phyloP scores from a whole-genome alignment of 2,888 invertebrate genomes.

The Gymnoscelis rufifasciata region DNA sequence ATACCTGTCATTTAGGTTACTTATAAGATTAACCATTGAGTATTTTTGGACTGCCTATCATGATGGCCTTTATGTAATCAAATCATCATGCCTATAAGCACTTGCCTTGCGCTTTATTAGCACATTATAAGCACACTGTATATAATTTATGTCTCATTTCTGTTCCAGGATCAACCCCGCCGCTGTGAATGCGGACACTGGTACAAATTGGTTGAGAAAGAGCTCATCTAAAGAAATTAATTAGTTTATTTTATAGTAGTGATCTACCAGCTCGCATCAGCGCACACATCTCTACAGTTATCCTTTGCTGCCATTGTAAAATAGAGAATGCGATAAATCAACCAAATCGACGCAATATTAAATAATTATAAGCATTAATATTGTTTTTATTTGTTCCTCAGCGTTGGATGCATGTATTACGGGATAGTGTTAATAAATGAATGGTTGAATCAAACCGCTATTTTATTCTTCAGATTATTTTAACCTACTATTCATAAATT shows the following conservation, averaged over 20 bases:
- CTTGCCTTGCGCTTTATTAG: too few species aligned
- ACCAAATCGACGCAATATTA: conserved; percentile 42
- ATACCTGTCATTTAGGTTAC: too few species aligned
- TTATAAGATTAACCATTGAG: too few species aligned
- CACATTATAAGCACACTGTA: too few species aligned
- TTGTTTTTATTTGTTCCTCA: conserved; percentile 30
- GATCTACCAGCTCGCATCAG: conserved; percentile 49
- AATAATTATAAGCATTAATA: conserved; percentile 66
- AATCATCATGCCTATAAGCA: too few species aligned
- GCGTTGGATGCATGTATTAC: conserved; percentile 29
- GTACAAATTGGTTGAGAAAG: conserved; percentile 93
- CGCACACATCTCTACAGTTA: conserved; percentile 43
- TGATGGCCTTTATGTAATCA: too few species aligned
- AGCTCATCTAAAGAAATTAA: conserved; percentile 81
- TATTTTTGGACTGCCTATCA: too few species aligned
- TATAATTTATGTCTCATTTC: background rate
- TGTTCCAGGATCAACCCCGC: conserved; percentile 86
- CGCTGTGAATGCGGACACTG: conserved; percentile 98
- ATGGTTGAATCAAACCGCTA: conserved; percentile 60
- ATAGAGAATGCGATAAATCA: conserved; percentile 46
- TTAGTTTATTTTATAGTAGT: conserved; percentile 61
- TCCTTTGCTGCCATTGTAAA: conserved; percentile 45
- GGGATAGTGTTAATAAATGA: conserved; percentile 32
- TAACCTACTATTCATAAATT: too few species aligned
- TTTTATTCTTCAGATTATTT: conserved; percentile 32